Base-by-base conservation (phyloP, 2,113 vertebrate species). In the Solea solea region DNA sequence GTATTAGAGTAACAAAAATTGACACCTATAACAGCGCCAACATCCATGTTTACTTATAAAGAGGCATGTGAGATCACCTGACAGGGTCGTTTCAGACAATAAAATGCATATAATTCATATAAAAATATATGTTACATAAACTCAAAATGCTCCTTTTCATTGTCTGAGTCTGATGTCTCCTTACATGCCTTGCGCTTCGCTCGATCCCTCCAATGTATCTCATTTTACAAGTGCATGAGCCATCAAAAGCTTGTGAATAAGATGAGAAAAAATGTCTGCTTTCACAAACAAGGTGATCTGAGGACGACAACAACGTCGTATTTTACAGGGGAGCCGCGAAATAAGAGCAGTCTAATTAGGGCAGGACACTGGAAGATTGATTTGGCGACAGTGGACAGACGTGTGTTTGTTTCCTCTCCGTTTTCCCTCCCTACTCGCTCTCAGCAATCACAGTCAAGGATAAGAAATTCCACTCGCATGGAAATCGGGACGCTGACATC, bases 401-500 rank as follows among this genome's bases (percentile, higher is more conserved):
- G 88, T 83, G 86, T 85, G 77, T 83, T 89, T 69, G 64, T 76
- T 74, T 79, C 39, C 16, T 52, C 9, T 5, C 49, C 53, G 44
- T 76, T 69, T 85, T 54, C 40, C 44, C 69, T 59, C 48, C n/a
- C 21, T 54, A 58, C 21, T 58, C 46, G 13, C 28, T 27, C 65
- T 42, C 63, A 40, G 78, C 78, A 83, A 87, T 87, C 76, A 74
- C 73, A 54, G 55, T 25, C 83, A 81, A 82, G 81, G 80, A 82
- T 81, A 82, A 86, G n/a, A 80, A 70, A 80, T 80, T 88, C 70
- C 57, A 59, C 74, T 76, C 51, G 21, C 80, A 86, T 88, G 58
- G 76, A 86, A 89, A 81, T 66, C 78, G 55, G 60, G 67, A 72
- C n/a, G 69, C 71, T 70, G 78, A 69, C 80, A 74, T 82, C 72